These are phyloP conservation scores for Colossoma macropomum DNA, from an alignment of 2,113 vertebrate genomes.

Conservation along the genomic window DNA sequence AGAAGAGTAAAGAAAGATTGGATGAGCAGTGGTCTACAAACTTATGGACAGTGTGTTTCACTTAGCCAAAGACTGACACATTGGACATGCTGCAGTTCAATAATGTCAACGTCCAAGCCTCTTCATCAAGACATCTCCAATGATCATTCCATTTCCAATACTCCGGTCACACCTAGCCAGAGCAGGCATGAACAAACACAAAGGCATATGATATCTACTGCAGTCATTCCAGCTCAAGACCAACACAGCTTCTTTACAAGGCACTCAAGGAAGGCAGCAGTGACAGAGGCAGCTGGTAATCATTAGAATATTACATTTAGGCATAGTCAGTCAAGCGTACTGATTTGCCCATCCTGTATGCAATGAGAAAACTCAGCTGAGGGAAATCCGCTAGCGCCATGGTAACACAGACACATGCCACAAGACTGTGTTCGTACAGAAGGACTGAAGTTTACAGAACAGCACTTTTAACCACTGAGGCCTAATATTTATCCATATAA, in stretches of 20 bases:
- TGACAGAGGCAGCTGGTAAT: constrained; percentile 1
- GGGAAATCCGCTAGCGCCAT: constrained; percentile 44
- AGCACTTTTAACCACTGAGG: constrained; percentile 2
- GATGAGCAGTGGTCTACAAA: too few species aligned
- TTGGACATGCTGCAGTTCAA: neutral
- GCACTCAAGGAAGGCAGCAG: neutral
- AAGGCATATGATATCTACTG: constrained; percentile 23
- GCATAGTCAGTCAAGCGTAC: neutral
- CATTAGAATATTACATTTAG: neutral
- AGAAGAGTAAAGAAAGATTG: too few species aligned
- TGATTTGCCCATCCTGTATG: constrained; percentile 20
- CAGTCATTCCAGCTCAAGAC: constrained; percentile 16
- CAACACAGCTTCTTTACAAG: constrained; percentile 21
- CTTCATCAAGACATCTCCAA: neutral
- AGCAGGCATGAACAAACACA: constrained; percentile 12
- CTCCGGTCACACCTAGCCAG: neutral
- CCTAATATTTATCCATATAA: neutral
- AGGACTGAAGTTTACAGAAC: constrained; percentile 15
- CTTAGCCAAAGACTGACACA: too few species aligned
- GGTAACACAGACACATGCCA: constrained; percentile 43
- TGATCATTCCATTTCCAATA: neutral
- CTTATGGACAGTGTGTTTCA: too few species aligned
- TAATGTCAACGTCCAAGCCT: neutral
- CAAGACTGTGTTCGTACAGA: constrained; percentile 31
- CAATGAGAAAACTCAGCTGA: constrained; percentile 15